Base-by-base conservation (phyloP, 2,888 invertebrate species). In the Yponomeuta malinellus region DNA sequence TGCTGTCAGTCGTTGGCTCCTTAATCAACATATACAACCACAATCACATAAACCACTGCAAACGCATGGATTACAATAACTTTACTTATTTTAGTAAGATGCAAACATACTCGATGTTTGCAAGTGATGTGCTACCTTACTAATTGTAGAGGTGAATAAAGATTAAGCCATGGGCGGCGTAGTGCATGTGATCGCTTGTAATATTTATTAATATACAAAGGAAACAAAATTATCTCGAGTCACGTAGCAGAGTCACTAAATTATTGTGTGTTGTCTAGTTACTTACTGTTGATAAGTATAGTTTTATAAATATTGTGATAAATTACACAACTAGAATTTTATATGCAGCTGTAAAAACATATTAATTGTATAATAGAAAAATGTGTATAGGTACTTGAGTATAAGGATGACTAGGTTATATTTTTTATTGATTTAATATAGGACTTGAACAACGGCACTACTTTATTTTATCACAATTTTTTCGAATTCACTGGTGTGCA, bases 161-260 rank as follows among this genome's bases (percentile, higher is more conserved):
- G 43, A 43, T 1, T 9, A 8, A 59, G 52, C 10, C 33, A 8
- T 29, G n/a, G 29, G 3, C 67, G 67, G 31, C 52, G 52, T 4
- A 15, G 52, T 59, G 52, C 52, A n/a, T 15, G 67, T n/a, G n/a
- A 68, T 37, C 43, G n/a, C 66, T 59, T 15, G 52, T 59, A 15
- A 59, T 59, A 59, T 15, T 15, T 59, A 12, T 59, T 15, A 15
- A 59, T 2, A 59, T 15, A 59, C 52, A 59, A 59, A 59, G 3
- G 12, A 59, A 59, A 15, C 52, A 59, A 59, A 59, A 59, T 15
- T 59, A 59, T 59, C 15, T 59, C 52, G 52, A 86, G 86, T 87
- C 83, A 84, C 37, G 69, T 81, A 78, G 80, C 75, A 77, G 78
- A 88, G 89, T 90, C 88, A 89, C 85, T 88, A 88, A 88, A 86